Base-by-base conservation (phyloP, 2,113 vertebrate species). In the Poicephalus gulielmi region DNA sequence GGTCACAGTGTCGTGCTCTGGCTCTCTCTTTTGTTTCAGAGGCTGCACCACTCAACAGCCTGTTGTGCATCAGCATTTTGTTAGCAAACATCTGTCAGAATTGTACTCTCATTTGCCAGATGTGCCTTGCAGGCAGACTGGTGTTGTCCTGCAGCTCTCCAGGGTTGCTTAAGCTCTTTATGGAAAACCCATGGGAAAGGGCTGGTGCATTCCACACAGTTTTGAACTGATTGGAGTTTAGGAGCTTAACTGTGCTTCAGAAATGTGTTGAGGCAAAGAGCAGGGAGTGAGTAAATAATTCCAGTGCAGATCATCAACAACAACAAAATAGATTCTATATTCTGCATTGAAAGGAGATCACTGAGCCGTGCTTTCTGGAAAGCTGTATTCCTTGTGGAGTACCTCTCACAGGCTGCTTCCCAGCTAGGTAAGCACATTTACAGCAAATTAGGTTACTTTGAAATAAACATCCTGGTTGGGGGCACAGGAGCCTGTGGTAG, bases 381-480 rank as follows among this genome's bases (percentile, higher is more conserved):
- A 49, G 63, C 41, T 83, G 69, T 28, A 18, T 78, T 75, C 66
- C 44, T 91, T 30, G 44, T 49, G 57, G n/a, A 76, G 44, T 25
- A 39, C 69, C 27, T 43, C 13, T 63, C 69, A 43, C 27, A 62
- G 47, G 70, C 77, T 62, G 46, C 53, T 85, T 69, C 87, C 68
- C 85, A 85, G n/a, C 53, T 67, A 74, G 75, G 62, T 79, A 85
- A 91, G 25, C 13, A n/a, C 13, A 50, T 87, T 77, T 74, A 39
- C 50, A 75, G 23, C n/a, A 86, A 88, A 96, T 86, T 84, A 31
- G 49, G 75, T 96, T 95, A 75, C 35, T 83, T 75, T 44, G 86
- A 88, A 57, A 35, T 47, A 92, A 92, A 79, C 24, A 17, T 68
- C 27, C 47, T 43, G 20, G 20, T 12, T 71, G 53, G 22, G n/a